Evolutionary conservation across 2,797 vertebrate genomes (phyloP), one percentile per base, ranked within the genome.

Genomic region (Hirundo rustica): DNA sequence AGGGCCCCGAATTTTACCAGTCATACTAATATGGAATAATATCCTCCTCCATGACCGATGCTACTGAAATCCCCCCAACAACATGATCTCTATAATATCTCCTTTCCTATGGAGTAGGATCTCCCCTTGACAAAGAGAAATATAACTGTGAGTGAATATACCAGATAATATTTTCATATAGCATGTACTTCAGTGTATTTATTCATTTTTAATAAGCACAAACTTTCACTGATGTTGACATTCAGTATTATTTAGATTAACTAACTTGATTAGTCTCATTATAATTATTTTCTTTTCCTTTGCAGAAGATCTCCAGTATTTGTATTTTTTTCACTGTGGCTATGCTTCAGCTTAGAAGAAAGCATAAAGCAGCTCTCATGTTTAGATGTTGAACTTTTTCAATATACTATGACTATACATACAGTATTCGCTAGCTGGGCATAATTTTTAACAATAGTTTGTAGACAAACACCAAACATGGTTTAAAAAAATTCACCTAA

Each of bases 11-110:
- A 77, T 61, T 82, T 67, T 80, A 82, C 17, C 23, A 42, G 27
- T 48, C 7, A 1, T 47, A 34, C 9, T 40, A 34, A 38, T 9
- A 9, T 15, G 51, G 55, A 82, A 51, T 36, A 79, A 70, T 44
- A 73, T 9, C 30, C 5, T 51, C 5, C 19, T 85, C 38, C 30
- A 22, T 15, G 40, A 86, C 36, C 0, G 0, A 65, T 36, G 17
- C 6, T 34, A 76, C 11, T 6, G 4, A 92, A 87, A 76, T 57
- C 10, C 16, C 13, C 26, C 9, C 76, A 67, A 44, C 0, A 9
- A 53, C 45, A 8, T 8, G 2, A 51, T 55, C 81, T 68, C 30
- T 70, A 18, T 17, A 27, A 9, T 3, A 27, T 6, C 9, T 60
- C 32, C 38, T 88, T 72, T 48, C 26, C 17, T 65, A 6, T 34